Evolutionary conservation across 2,113 vertebrate genomes (phyloP).

Genomic region (Chionis minor): DNA sequence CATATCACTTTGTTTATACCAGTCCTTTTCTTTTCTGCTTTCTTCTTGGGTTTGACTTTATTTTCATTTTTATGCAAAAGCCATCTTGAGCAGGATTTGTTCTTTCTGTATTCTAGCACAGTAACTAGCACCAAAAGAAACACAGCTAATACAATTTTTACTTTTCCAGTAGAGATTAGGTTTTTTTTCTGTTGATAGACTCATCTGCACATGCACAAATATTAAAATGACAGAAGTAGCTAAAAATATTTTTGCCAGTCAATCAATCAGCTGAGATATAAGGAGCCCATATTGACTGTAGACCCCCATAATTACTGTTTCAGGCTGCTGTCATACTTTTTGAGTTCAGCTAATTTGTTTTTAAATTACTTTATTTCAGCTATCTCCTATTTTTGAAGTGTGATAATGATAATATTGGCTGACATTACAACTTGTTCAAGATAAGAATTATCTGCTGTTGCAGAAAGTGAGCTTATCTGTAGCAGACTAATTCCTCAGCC

Average conservation of each 20-base stretch:
- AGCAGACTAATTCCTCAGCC: not conserved
- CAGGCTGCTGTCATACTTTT: not conserved
- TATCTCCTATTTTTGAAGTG: constrained; percentile 15
- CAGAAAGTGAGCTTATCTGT: constrained; percentile 1
- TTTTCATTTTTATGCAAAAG: not conserved
- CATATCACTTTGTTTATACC: not conserved
- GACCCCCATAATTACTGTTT: not conserved
- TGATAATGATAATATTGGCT: constrained; percentile 29
- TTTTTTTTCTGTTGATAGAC: not conserved
- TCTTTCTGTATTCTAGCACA: not conserved
- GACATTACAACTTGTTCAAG: constrained; percentile 6
- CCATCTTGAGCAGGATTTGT: not conserved
- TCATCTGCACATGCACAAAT: not conserved
- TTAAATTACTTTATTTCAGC: constrained; percentile 13
- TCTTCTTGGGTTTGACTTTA: not conserved
- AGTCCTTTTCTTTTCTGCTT: not conserved
- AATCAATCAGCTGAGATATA: not conserved
- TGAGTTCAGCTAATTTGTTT: constrained; percentile 23
- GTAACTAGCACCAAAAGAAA: not conserved
- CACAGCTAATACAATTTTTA: not conserved
- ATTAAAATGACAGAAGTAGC: not conserved
- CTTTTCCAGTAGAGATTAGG: not conserved
- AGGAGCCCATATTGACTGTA: not conserved
- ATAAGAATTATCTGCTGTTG: constrained; percentile 26
- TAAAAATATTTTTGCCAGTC: not conserved